Evolutionary conservation across 1,140 invertebrate species (phyloP), one percentile per base, ranked within the genome.

Genomic region (Zaprionus capensis): DNA sequence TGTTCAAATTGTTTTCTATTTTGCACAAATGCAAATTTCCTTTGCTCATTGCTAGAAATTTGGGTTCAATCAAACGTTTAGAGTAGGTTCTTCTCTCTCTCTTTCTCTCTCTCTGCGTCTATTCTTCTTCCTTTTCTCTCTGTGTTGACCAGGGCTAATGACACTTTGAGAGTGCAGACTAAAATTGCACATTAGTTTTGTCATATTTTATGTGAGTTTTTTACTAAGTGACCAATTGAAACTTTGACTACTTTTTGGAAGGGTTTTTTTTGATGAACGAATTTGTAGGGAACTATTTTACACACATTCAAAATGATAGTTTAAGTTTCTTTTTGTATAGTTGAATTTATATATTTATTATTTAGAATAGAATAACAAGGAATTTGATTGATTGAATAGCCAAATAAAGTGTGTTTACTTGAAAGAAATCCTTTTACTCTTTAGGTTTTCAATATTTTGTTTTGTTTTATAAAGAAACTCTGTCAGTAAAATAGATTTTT

Each of bases 1-100:
- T 56, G 36, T 63, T 58, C 24, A 72, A 76, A 72, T 72, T 72
- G 69, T 72, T 72, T 67, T 76, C 70, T 62, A 62, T 72, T 71
- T 31, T 49, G 31, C 46, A 44, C 69, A 53, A 72, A 76, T 76
- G 63, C 70, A 76, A 76, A 72, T 76, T 71, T 66, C 17, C 11
- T 44, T 59, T 26, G 26, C 61, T 71, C 53, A 75, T 75, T 75
- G 66, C 58, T 49, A 15, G 12, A 71, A 55, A 64, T 34, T 64
- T 53, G 44, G 62, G 55, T 61, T 76, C 67, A 71, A 75, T 71
- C 71, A 70, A 55, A 56, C 65, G 28, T 65, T 67, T 38, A 38
- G 28, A 31, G 56, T 7, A 7, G 22, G 34, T 5, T 58, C 31
- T 66, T n/a, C 28, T 57, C n/a, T 24, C 22, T 58, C 5, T 44